These are phyloP conservation scores for Pseudopodoces humilis DNA, from an alignment of 2,113 vertebrate genomes.

Conservation along the genomic window DNA sequence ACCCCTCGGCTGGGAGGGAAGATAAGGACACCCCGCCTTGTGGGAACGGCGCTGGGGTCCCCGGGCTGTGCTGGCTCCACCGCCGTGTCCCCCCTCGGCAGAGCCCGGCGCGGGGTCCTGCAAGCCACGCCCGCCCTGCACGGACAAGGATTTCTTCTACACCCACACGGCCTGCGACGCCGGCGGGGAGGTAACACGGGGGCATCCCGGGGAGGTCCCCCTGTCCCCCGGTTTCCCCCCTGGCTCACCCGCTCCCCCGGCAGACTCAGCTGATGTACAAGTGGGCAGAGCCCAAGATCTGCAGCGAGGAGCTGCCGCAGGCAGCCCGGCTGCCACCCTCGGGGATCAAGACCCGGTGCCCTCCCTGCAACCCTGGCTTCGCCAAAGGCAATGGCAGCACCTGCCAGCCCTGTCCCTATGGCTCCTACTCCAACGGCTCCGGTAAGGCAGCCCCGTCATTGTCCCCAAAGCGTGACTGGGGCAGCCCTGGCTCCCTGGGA, in stretches of 20 bases:
- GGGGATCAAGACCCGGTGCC: conserved; percentile 81
- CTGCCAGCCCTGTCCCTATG: conserved; percentile 84
- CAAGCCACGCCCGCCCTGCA: conserved; percentile 83
- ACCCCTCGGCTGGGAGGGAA: not conserved
- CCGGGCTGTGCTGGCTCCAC: not conserved
- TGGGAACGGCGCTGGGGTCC: not conserved
- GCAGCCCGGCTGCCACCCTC: conserved; percentile 82
- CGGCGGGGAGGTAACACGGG: conserved; percentile 77
- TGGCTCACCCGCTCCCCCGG: not conserved
- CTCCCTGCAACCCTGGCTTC: conserved; percentile 94
- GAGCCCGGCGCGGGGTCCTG: conserved; percentile 84
- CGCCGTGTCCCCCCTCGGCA: not conserved
- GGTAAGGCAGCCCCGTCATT: conserved; percentile 60
- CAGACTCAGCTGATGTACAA: conserved; percentile 96
- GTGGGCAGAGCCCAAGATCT: conserved; percentile 94
- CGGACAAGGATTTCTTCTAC: conserved; percentile 90
- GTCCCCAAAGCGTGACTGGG: not conserved
- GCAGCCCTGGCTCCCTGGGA: not conserved
- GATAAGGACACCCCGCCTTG: not conserved
- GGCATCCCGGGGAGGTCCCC: not conserved
- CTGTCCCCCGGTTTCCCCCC: not conserved
- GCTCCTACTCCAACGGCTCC: conserved; percentile 88
- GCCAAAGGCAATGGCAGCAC: conserved; percentile 78
- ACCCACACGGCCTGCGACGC: conserved; percentile 89
- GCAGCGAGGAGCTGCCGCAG: conserved; percentile 76